Base-by-base conservation (phyloP, 2,113 vertebrate genomes). In the Oncorhynchus tshawytscha region DNA sequence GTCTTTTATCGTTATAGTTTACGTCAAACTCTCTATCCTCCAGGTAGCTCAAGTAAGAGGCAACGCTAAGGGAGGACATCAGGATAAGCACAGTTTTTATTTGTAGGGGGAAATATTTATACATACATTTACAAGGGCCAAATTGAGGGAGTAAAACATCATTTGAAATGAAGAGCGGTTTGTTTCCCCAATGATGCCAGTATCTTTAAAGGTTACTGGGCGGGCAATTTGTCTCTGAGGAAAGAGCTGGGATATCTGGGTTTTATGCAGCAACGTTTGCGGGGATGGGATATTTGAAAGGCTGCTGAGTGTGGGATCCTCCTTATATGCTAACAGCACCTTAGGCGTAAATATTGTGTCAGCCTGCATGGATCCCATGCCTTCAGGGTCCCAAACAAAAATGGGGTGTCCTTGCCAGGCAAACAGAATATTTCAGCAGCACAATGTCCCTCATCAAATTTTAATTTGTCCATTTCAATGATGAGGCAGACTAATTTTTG, bases 351-450 rank as follows among this genome's bases (percentile, higher is more conserved):
- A 84, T 84, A 81, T 76, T 67, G 76, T 65, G 11, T 49, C 79
- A 79, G 79, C 79, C 82, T 77, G 74, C 74, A 75, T 82, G 16
- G 51, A 54, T 54, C 16, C 77, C 77, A 13, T 72, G 6, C 48
- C 79, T 71, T 81, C 49, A 31, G 82, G 82, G 79, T 74, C 71
- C n/a, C 27, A 74, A 82, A 81, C 78, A 74, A 79, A 83, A 77
- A 45, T 9, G 39, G 39, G 39, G 9, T 74, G 74, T 83, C 79
- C 74, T 74, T 54, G 64, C 73, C 70, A 79, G 66, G 74, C 79
- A 86, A 86, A 84, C 79, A 78, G 84, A 86, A 86, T 86, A 73
- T 86, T 86, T 84, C 73, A 86, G 83, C 72, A 84, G 72, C 79
- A 75, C 72, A 8, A 79, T 66, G 62, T 72, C 79, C 76, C 79